phyloP scores from a whole-genome alignment of 1,140 invertebrate species.

The Agrypnia vestita region DNA sequence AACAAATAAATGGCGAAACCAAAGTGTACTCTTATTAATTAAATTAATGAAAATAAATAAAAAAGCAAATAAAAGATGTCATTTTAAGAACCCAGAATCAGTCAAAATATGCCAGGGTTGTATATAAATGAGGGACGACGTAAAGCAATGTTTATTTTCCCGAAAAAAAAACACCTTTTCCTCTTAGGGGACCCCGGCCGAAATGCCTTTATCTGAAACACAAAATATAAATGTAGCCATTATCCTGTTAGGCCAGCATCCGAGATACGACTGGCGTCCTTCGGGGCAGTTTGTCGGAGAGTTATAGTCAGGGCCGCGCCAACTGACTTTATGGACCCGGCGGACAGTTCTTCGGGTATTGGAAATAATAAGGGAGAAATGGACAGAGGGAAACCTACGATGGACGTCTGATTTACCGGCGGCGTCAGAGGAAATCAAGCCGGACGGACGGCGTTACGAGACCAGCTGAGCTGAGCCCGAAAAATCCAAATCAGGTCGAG shows the following conservation, averaged over 20 bases:
- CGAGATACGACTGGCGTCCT: conserved; percentile 16
- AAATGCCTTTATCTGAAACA: conserved; percentile 1
- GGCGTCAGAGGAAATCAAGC: conserved; percentile 10
- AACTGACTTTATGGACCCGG: conserved; percentile 22
- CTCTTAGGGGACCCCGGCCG: neutral
- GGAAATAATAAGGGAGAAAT: conserved; percentile 22
- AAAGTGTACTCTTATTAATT: too few species aligned
- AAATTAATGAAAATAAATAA: too few species aligned
- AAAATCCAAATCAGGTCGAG: too few species aligned
- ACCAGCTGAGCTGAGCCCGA: too few species aligned
- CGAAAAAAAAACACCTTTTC: too few species aligned
- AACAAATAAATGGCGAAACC: too few species aligned
- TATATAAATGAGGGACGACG: too few species aligned
- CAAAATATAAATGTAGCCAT: conserved; percentile 19
- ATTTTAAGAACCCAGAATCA: too few species aligned
- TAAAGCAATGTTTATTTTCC: too few species aligned
- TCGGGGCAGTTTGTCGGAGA: conserved; percentile 30
- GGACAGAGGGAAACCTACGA: conserved; percentile 12
- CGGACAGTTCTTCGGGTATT: conserved; percentile 28
- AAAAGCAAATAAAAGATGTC: too few species aligned
- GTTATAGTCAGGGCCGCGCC: conserved; percentile 25
- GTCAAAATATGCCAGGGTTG: too few species aligned
- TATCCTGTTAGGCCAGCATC: conserved; percentile 12
- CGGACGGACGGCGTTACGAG: neutral
- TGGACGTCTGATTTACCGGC: conserved; percentile 7